phyloP scores from a whole-genome alignment of 2,888 invertebrate species.

The Pycnomerus fuliginosus region DNA sequence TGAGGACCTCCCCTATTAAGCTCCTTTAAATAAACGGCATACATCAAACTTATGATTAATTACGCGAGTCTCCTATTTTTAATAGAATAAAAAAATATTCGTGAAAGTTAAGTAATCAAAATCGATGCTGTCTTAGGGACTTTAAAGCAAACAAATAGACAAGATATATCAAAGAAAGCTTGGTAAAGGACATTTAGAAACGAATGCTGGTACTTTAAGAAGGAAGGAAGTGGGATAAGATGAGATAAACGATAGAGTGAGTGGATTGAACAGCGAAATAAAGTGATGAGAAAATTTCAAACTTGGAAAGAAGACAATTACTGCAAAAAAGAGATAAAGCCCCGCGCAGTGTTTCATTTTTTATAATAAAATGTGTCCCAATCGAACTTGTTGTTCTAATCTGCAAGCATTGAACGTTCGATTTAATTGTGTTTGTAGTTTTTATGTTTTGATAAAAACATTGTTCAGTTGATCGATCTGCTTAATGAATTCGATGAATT shows the following conservation, averaged over 20 bases:
- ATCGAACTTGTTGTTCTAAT: too few relatives aligned
- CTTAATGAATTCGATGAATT: background rate
- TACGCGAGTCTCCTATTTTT: background rate
- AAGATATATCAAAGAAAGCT: slow-evolving; percentile 49
- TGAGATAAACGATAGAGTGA: slow-evolving; percentile 49
- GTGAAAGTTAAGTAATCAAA: slow-evolving; percentile 36
- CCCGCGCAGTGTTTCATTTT: too few relatives aligned
- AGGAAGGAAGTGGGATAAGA: slow-evolving; percentile 46
- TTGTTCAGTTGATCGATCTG: too few relatives aligned
- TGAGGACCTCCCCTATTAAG: too few relatives aligned
- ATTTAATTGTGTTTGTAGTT: too few relatives aligned
- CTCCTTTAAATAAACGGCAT: too few relatives aligned
- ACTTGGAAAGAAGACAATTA: slow-evolving; percentile 47
- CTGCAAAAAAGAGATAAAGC: slow-evolving; percentile 40
- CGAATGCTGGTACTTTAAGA: slow-evolving; percentile 46
- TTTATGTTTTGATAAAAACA: too few relatives aligned
- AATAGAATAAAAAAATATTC: slow-evolving; percentile 7
- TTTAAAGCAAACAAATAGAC: slow-evolving; percentile 47
- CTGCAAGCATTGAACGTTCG: too few relatives aligned
- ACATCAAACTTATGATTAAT: slow-evolving; percentile 3
- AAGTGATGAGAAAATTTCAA: slow-evolving; percentile 50
- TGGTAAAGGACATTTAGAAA: slow-evolving; percentile 46
- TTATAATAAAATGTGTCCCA: too few relatives aligned
- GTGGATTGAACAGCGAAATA: slow-evolving; percentile 49
- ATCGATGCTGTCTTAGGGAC: slow-evolving; percentile 38